Evolutionary conservation across 2,797 vertebrate genomes (phyloP).

Genomic region (Chloroceryle inda): DNA sequence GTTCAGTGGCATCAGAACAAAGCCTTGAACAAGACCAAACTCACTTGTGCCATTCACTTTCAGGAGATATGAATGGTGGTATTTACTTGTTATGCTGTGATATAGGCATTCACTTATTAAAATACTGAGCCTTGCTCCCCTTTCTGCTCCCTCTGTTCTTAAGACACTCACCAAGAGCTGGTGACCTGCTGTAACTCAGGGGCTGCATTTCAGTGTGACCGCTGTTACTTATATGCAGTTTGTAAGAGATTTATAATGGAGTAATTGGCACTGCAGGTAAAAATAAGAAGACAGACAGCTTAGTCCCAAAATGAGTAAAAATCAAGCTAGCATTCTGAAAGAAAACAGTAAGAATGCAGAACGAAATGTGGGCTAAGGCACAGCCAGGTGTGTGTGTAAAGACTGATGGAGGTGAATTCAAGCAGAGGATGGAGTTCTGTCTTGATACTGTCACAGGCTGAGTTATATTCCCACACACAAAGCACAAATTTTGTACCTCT

Average conservation of each 20-base stretch:
- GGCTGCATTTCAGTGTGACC: background rate
- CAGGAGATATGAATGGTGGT: background rate
- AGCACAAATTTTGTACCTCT: background rate
- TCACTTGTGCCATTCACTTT: background rate
- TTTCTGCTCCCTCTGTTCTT: background rate
- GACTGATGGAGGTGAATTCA: background rate
- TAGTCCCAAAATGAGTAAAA: background rate
- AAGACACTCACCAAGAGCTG: background rate
- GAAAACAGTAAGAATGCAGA: background rate
- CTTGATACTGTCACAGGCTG: background rate
- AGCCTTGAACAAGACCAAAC: background rate
- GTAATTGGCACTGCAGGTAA: background rate
- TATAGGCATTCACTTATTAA: background rate
- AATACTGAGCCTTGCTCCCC: background rate
- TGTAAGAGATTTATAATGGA: background rate
- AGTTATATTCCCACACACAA: background rate
- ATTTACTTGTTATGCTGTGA: rapidly evolving
- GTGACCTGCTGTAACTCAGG: background rate
- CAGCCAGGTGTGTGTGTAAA: background rate
- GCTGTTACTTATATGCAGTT: background rate
- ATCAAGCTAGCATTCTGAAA: background rate
- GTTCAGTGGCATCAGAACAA: background rate
- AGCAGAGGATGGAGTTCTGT: background rate
- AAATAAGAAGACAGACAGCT: background rate
- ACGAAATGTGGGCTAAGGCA: background rate